Conservation (phyloP, 2,797 vertebrate genomes). For the Gymnoscopelus braueri region DNA sequence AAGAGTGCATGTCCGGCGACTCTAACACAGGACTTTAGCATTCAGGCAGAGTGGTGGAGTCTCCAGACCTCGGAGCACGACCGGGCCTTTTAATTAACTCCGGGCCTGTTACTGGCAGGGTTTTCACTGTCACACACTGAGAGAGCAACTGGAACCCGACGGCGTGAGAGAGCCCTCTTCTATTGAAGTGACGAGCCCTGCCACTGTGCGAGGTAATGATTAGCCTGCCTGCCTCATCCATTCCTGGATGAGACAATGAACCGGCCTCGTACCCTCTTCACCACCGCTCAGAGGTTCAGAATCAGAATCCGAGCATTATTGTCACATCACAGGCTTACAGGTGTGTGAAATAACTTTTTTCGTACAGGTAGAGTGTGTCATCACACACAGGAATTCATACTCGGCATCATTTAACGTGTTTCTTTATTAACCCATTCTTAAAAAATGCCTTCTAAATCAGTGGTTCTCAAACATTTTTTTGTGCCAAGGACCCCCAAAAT, state of each 20-base stretch:
- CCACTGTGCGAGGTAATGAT: conserved; percentile 55
- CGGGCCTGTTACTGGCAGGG: conserved; percentile 40
- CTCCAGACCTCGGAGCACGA: conserved; percentile 44
- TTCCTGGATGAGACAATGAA: conserved; percentile 25
- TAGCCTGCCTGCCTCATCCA: conserved; percentile 59
- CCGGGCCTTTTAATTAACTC: conserved; percentile 46
- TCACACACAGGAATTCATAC: too few relatives aligned
- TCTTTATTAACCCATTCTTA: too few relatives aligned
- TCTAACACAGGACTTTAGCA: conserved; percentile 34
- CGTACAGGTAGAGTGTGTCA: too few relatives aligned
- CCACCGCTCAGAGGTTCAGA: conserved; percentile 7
- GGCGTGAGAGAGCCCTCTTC: conserved; percentile 21
- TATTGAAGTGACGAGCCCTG: conserved; percentile 47
- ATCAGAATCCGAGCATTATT: too few relatives aligned
- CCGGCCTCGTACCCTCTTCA: conserved; percentile 32
- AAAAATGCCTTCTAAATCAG: too few relatives aligned
- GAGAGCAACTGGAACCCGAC: not conserved
- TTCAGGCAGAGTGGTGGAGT: conserved; percentile 46
- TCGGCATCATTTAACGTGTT: too few relatives aligned
- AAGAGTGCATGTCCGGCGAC: not conserved
- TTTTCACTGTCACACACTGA: conserved; percentile 32
- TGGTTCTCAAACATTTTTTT: too few relatives aligned
- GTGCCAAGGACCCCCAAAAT: too few relatives aligned
- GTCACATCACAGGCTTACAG: too few relatives aligned
- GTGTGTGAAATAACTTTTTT: too few relatives aligned